Evolutionary conservation across 2,797 vertebrate species (phyloP).

Genomic region (Rhincodon typus): DNA sequence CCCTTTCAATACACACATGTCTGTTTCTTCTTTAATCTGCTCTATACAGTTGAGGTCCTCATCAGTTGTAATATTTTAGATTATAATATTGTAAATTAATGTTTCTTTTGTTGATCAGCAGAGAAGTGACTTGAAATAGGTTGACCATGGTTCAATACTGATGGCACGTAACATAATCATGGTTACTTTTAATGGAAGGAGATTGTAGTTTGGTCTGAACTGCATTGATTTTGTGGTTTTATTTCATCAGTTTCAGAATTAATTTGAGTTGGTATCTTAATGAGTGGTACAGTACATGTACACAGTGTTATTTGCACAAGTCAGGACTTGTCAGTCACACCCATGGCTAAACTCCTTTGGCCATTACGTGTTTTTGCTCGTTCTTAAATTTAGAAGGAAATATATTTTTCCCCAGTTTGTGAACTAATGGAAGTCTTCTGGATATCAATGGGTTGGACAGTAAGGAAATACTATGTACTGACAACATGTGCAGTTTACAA

Average conservation of each 20-base stretch:
- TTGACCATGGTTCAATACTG: neutral
- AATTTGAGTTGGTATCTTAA: conserved; percentile 28
- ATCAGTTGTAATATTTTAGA: neutral
- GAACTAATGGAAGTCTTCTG: neutral
- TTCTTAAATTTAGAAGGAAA: neutral
- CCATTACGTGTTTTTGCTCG: neutral
- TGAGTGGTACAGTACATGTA: conserved; percentile 26
- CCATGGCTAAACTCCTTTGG: neutral
- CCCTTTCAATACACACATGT: neutral
- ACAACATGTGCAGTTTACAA: neutral
- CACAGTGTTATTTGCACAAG: neutral
- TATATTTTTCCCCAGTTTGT: neutral
- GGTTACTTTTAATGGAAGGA: neutral
- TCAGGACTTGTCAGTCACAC: too few relatives aligned
- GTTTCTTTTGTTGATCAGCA: neutral
- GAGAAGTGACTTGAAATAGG: neutral
- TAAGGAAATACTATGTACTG: neutral
- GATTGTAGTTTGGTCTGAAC: conserved; percentile 29
- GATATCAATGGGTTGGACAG: neutral
- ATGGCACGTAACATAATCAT: neutral
- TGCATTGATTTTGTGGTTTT: conserved; percentile 33
- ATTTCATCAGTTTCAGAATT: conserved; percentile 34
- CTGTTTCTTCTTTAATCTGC: neutral
- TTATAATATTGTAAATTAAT: neutral
- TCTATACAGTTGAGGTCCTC: neutral